Conservation (phyloP, 2,797 vertebrate genomes). For the Hydrocynus forskahlii region DNA sequence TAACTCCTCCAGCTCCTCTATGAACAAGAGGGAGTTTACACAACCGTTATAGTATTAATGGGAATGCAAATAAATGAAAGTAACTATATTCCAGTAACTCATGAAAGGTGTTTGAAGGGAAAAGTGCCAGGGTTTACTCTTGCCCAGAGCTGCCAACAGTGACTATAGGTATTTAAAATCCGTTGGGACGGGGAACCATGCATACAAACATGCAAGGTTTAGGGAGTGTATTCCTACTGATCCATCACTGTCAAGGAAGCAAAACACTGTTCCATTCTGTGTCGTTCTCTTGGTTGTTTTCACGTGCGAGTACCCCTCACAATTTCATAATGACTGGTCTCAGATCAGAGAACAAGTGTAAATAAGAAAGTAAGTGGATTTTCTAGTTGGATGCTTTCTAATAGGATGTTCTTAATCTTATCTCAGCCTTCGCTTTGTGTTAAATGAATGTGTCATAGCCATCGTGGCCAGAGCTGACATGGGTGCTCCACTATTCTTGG, state of each 20-base stretch:
- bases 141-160: background rate
- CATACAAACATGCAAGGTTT: background rate
- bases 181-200: background rate
- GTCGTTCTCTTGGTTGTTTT: background rate
- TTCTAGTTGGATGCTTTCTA: constrained; percentile 76
- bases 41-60: background rate
- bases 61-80: background rate
- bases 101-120: background rate
- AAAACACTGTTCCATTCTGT: background rate
- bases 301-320: constrained; percentile 20
- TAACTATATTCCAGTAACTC: background rate
- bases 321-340: constrained; percentile 65
- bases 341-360: constrained; percentile 36
- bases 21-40: background rate
- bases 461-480: constrained; percentile 59
- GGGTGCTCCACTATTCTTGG: constrained; percentile 43
- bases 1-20: background rate
- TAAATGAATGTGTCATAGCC: constrained; percentile 72
- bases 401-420: constrained; percentile 61
- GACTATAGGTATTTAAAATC: background rate
- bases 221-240: background rate
- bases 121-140: background rate
- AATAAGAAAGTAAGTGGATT: constrained; percentile 68
- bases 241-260: background rate
- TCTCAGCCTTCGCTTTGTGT: constrained; percentile 50